phyloP scores from a whole-genome alignment of 2,797 vertebrate species.

The Myiothlypis coronata region DNA sequence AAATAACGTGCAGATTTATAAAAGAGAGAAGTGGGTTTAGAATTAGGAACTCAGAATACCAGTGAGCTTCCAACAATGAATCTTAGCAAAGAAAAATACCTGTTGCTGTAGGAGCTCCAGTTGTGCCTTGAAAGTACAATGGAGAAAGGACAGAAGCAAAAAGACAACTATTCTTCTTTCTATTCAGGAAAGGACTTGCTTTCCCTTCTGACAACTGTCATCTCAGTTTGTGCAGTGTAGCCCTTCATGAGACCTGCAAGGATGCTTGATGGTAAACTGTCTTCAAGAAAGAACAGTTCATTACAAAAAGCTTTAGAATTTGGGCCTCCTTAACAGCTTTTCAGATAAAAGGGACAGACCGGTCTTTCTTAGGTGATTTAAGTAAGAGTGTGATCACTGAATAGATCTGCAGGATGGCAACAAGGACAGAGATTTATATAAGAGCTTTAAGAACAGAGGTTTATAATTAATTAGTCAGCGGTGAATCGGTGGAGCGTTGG shows the following conservation, averaged over 20 bases:
- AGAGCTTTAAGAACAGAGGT: slow-evolving; percentile 56
- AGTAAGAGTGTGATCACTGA: slow-evolving; percentile 56
- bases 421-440: slow-evolving; percentile 60
- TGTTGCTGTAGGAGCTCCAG: slow-evolving; percentile 60
- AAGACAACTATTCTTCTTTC: slow-evolving; percentile 54
- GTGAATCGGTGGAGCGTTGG: slow-evolving; percentile 37
- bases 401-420: slow-evolving; percentile 64
- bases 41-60: slow-evolving; percentile 39
- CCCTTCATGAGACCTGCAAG: slow-evolving; percentile 56
- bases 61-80: slow-evolving; percentile 42
- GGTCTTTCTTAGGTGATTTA: slow-evolving; percentile 57
- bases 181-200: slow-evolving; percentile 36
- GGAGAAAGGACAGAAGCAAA: slow-evolving; percentile 42
- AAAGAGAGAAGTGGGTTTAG: slow-evolving; percentile 45
- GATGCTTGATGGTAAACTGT: slow-evolving; percentile 60
- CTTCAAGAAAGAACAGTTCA: slow-evolving; percentile 54
- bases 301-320: slow-evolving; percentile 67
- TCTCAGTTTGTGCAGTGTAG: slow-evolving; percentile 39
- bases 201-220: slow-evolving; percentile 53
- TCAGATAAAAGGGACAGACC: slow-evolving; percentile 55
- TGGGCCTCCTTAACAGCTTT: slow-evolving; percentile 54
- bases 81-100: slow-evolving; percentile 55
- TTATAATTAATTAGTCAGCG: slow-evolving; percentile 57
- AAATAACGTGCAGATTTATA: slow-evolving; percentile 35
- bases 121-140: slow-evolving; percentile 57